These are phyloP conservation scores for Beroe ovata DNA, from an alignment of 37 sponge, comb jelly and placozoan species.

Conservation along the genomic window DNA sequence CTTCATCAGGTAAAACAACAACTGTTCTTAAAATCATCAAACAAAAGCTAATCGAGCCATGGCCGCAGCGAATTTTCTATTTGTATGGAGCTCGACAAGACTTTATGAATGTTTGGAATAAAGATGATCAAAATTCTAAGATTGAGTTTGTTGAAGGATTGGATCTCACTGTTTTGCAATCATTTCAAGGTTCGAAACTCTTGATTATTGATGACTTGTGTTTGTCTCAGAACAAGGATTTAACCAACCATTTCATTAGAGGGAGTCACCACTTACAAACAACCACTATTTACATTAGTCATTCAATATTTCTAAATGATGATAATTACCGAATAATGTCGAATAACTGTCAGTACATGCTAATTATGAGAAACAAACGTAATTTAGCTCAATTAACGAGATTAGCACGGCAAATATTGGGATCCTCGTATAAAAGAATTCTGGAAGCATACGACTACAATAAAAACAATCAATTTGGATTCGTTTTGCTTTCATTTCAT, in stretches of 20 bases:
- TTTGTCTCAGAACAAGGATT: constrained; percentile 34
- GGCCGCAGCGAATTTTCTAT: background rate
- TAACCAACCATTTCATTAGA: constrained; percentile 51
- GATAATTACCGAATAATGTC: constrained; percentile 38
- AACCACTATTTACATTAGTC: constrained; percentile 20
- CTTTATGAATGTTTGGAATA: constrained; percentile 47
- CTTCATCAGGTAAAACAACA: constrained; percentile 30
- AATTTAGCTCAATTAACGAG: constrained; percentile 24
- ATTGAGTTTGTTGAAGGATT: constrained; percentile 41
- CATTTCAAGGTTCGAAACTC: background rate
- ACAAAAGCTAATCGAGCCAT: constrained; percentile 28
- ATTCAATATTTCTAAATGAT: constrained; percentile 45
- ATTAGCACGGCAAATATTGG: constrained; percentile 61
- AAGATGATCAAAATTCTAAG: background rate
- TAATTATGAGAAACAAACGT: constrained; percentile 34
- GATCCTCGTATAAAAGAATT: constrained; percentile 18
- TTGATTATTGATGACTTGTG: constrained; percentile 38
- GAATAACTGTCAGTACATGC: constrained; percentile 24
- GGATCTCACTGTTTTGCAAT: background rate
- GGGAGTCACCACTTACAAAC: constrained; percentile 41
- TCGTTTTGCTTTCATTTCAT: constrained; percentile 61
- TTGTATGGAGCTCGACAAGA: constrained; percentile 23
- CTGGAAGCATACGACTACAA: constrained; percentile 51
- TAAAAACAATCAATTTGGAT: constrained; percentile 37
- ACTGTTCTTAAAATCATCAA: constrained; percentile 32